Conservation (phyloP, 2,888 invertebrate species). For the Cheilosia vulpina region DNA sequence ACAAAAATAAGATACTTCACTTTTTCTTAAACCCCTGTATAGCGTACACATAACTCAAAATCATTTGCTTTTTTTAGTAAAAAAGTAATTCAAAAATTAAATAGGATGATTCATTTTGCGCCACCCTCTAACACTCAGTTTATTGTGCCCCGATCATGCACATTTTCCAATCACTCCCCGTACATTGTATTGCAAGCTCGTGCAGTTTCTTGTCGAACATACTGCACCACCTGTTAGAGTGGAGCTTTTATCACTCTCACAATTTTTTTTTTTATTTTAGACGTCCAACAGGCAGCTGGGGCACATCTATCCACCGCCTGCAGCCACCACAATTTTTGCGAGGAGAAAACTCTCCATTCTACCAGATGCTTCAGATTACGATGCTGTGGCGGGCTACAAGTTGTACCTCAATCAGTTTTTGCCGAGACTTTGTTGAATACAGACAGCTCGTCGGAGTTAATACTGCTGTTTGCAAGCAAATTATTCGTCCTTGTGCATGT, state of each 20-base stretch:
- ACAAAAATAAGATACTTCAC: no score
- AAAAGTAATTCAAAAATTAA: no score
- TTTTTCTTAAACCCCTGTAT: rapidly evolving
- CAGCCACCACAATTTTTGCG: not conserved
- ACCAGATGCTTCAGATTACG: constrained; percentile 13
- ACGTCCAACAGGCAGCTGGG: constrained; percentile 69
- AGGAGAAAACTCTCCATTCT: constrained; percentile 61
- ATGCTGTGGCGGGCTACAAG: constrained; percentile 64
- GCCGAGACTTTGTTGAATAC: constrained; percentile 64
- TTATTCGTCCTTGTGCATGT: constrained; percentile 45
- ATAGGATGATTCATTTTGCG: no score
- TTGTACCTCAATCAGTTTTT: constrained; percentile 66
- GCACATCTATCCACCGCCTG: constrained; percentile 4
- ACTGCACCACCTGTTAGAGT: constrained; percentile 58
- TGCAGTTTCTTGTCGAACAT: constrained; percentile 1
- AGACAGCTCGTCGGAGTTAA: constrained; percentile 44
- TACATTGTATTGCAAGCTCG: no score
- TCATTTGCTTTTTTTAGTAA: no score
- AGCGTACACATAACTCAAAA: no score
- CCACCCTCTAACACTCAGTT: no score
- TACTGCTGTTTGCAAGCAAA: constrained; percentile 15
- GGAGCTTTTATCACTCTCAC: constrained; percentile 39
- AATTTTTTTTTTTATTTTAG: not conserved
- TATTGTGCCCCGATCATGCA: no score
- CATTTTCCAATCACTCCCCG: no score